phyloP scores from a whole-genome alignment of 1,140 invertebrate genomes.

The Leptopilina boulardi region DNA sequence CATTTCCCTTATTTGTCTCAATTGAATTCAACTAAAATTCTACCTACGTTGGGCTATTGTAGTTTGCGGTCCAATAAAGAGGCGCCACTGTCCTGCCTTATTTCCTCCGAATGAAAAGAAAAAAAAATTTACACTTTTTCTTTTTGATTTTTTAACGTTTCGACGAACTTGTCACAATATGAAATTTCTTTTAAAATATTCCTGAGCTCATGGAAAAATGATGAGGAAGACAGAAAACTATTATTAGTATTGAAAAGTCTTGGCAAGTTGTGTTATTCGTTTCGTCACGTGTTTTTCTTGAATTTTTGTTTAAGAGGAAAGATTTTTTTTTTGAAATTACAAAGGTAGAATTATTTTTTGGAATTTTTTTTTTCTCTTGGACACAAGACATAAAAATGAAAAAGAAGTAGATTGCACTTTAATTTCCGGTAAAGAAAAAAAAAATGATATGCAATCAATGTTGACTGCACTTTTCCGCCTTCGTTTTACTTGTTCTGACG shows the following conservation, averaged over 20 bases:
- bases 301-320: no score
- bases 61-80: slow-evolving; percentile 71
- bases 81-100: slow-evolving; percentile 72
- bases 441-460: slow-evolving; percentile 22
- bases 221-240: no score
- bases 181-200: background rate
- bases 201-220: no score
- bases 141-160: background rate
- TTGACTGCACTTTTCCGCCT: slow-evolving; percentile 56
- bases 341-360: no score
- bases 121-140: background rate
- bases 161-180: background rate
- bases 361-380: no score
- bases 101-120: slow-evolving; percentile 32
- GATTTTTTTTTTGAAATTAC: no score
- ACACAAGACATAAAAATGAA: background rate
- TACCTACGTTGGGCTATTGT: slow-evolving; percentile 72
- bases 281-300: no score
- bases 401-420: background rate
- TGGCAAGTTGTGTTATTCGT: no score
- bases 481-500: slow-evolving; percentile 51
- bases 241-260: no score
- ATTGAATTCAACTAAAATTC: slow-evolving; percentile 47
- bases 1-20: slow-evolving; percentile 32
- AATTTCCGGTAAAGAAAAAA: background rate